A percentile compares a stretch with the other conserved stretches of the same genome.
Evolutionary conservation across 2,888 invertebrate species (phyloP).

Genomic region (Galerucella nymphaeae): DNA sequence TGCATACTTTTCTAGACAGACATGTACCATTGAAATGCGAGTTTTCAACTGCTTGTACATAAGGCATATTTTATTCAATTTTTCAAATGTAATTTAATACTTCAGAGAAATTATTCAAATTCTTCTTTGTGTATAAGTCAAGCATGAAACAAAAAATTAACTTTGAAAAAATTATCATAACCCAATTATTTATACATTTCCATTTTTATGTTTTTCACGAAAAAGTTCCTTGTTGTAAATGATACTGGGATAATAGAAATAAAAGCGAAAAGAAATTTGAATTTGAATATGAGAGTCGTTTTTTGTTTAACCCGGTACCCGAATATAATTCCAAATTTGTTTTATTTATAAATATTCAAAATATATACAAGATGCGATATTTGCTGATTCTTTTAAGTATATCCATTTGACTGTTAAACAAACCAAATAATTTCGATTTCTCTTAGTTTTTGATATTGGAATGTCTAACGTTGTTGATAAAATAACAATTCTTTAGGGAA

Average conservation of each 20-base stretch:
- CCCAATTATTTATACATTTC: slow-evolving; percentile 19
- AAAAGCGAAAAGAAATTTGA: slow-evolving; percentile 5
- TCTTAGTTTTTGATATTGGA: too few relatives aligned
- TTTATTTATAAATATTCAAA: background rate
- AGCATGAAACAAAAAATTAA: slow-evolving; percentile 27
- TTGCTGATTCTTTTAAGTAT: too few relatives aligned
- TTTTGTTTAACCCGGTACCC: too few relatives aligned
- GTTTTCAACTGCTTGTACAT: too few relatives aligned
- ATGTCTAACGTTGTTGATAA: too few relatives aligned
- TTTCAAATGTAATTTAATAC: background rate
- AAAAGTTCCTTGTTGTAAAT: background rate
- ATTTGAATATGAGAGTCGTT: background rate
- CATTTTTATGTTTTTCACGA: slow-evolving; percentile 5
- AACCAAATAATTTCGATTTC: too few relatives aligned
- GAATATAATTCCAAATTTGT: background rate
- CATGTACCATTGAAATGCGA: too few relatives aligned
- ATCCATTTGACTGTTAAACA: too few relatives aligned
- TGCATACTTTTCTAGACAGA: too few relatives aligned
- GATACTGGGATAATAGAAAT: background rate
- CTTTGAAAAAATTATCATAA: slow-evolving; percentile 36
- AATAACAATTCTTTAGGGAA: too few relatives aligned
- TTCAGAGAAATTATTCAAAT: background rate
- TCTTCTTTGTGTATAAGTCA: background rate
- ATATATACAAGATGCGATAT: too few relatives aligned
- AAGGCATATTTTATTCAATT: too few relatives aligned